Evolutionary conservation across 2,797 vertebrate species (phyloP).

Genomic region (Mycteria americana): DNA sequence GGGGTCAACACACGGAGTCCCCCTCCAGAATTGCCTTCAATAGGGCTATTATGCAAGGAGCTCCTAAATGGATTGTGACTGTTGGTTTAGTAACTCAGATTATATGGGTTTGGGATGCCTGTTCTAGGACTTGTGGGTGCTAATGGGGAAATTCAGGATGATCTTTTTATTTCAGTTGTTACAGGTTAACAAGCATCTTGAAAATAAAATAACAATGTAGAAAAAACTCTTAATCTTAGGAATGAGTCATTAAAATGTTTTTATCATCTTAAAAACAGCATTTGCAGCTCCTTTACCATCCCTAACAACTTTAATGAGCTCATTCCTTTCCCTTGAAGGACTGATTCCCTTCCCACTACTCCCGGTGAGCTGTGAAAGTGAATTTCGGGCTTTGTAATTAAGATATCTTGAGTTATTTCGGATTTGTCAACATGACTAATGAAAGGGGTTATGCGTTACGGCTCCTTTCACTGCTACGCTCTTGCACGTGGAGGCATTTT

Average conservation of each 20-base stretch:
- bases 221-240: not conserved
- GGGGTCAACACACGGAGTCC: not conserved
- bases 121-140: not conserved
- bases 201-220: not conserved
- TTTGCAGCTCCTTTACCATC: not conserved
- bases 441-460: not conserved
- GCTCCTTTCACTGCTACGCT: not conserved
- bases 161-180: not conserved
- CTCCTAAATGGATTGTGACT: not conserved
- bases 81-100: not conserved
- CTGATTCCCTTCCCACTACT: not conserved
- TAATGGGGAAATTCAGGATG: not conserved
- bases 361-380: not conserved
- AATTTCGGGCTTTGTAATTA: constrained; percentile 33
- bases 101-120: not conserved
- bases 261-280: not conserved
- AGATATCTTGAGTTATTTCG: constrained; percentile 16
- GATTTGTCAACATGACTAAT: constrained; percentile 35
- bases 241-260: not conserved
- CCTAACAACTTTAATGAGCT: not conserved
- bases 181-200: not conserved
- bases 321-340: not conserved
- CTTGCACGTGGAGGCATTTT: not conserved
- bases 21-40: not conserved
- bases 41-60: not conserved